phyloP scores from a whole-genome alignment of 2,797 vertebrate species.

The Anguilla obscura region DNA sequence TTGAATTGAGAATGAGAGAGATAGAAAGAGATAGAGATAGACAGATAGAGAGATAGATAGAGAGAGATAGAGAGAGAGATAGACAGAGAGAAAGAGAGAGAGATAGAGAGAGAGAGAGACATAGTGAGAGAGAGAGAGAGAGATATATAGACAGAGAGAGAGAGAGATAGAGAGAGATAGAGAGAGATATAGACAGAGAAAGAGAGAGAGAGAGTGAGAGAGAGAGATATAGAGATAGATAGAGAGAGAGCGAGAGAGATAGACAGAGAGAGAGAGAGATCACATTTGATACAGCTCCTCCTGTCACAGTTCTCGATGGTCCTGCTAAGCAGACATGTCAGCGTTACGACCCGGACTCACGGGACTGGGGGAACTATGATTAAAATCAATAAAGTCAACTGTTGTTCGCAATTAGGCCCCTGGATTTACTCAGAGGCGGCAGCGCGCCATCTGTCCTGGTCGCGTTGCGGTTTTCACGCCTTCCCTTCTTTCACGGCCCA shows the following conservation, averaged over 20 bases:
- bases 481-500: conserved; percentile 3
- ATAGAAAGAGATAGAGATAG: neutral
- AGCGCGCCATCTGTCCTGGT: neutral
- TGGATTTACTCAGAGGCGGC: conserved; percentile 26
- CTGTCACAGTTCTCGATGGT: neutral
- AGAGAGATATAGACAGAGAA: neutral
- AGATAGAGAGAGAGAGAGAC: neutral
- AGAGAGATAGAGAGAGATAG: neutral
- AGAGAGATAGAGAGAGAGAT: too few relatives aligned
- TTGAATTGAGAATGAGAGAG: neutral
- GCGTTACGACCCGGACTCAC: neutral
- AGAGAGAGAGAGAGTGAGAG: neutral
- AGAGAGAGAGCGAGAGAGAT: neutral
- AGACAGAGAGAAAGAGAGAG: neutral
- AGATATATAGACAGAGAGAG: neutral
- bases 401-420: neutral
- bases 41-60: too few relatives aligned
- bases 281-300: neutral
- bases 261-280: neutral
- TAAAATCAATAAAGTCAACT: conserved; percentile 20
- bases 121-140: neutral
- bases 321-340: conserved; percentile 4
- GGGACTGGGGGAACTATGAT: neutral
- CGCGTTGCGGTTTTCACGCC: neutral
- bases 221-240: neutral